phyloP scores from a whole-genome alignment of 2,113 vertebrate genomes.

The Corythoichthys haematopterus region DNA sequence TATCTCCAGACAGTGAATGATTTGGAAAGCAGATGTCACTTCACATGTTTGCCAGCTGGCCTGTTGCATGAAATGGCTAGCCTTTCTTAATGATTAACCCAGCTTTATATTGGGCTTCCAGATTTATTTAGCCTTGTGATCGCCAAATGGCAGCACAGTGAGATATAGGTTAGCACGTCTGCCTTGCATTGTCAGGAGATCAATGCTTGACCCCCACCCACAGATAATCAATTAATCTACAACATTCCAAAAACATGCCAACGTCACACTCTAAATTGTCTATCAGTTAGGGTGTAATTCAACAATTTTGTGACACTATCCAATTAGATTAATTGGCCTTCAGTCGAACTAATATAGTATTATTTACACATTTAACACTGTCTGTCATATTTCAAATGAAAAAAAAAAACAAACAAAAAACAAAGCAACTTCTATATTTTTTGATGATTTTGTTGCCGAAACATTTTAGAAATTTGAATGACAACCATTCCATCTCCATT shows the following conservation, averaged over 20 bases:
- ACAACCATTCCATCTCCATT: no score
- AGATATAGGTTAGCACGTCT: neutral
- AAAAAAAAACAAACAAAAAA: no score
- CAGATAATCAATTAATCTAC: neutral
- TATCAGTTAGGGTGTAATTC: neutral
- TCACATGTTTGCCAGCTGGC: conserved; percentile 4
- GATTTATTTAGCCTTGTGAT: conserved; percentile 4
- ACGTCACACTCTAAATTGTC: neutral
- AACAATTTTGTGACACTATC: neutral
- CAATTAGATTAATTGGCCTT: neutral
- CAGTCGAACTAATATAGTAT: no score
- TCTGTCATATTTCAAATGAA: no score
- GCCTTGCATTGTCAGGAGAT: neutral
- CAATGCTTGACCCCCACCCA: no score
- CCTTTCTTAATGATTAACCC: neutral
- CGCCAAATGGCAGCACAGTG: neutral
- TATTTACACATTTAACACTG: no score
- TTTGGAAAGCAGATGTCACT: conserved; percentile 5
- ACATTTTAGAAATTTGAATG: no score
- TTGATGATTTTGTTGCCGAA: no score
- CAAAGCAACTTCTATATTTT: no score
- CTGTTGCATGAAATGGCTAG: neutral
- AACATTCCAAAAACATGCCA: neutral
- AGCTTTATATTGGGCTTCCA: neutral
- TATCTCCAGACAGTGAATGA: conserved; percentile 4